These are phyloP conservation scores for Nasonia giraulti DNA, from an alignment of 1,140 invertebrate species.

Conservation along the genomic window DNA sequence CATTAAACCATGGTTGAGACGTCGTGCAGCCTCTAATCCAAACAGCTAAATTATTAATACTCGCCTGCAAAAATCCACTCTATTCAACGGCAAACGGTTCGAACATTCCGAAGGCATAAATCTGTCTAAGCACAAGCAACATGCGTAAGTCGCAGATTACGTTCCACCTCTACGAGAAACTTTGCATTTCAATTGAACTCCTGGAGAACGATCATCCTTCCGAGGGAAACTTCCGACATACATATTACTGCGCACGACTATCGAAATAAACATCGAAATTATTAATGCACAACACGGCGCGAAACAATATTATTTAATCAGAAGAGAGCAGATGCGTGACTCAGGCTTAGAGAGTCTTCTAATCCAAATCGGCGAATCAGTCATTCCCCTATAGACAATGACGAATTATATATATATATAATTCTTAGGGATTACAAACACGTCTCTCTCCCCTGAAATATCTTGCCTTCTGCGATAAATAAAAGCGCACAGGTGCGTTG, in stretches of 20 bases:
- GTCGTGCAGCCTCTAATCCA: neutral
- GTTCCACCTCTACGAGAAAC: neutral
- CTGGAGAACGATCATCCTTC: constrained; percentile 7
- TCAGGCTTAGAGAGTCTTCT: constrained; percentile 4
- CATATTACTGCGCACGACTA: neutral
- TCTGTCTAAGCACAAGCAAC: neutral
- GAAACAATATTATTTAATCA: constrained; percentile 23
- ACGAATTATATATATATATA: no score
- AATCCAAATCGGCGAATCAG: neutral
- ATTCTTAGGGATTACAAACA: constrained; percentile 22
- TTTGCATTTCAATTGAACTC: constrained; percentile 1
- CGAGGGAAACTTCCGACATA: constrained; percentile 18
- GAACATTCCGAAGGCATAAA: neutral
- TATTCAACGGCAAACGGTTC: constrained; percentile 6
- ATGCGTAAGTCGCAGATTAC: constrained; percentile 4
- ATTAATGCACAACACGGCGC: neutral
- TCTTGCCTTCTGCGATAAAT: neutral
- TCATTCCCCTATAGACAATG: neutral
- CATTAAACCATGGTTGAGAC: no score
- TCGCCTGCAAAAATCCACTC: neutral
- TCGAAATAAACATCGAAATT: constrained; percentile 21
- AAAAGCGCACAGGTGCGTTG: neutral
- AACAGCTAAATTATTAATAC: constrained; percentile 4
- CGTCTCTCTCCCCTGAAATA: neutral
- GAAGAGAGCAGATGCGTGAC: neutral